Percentiles rank a stretch among this genome's conserved stretches.
Conservation (phyloP, 2,113 vertebrate species). For the Alethe castanea region DNA sequence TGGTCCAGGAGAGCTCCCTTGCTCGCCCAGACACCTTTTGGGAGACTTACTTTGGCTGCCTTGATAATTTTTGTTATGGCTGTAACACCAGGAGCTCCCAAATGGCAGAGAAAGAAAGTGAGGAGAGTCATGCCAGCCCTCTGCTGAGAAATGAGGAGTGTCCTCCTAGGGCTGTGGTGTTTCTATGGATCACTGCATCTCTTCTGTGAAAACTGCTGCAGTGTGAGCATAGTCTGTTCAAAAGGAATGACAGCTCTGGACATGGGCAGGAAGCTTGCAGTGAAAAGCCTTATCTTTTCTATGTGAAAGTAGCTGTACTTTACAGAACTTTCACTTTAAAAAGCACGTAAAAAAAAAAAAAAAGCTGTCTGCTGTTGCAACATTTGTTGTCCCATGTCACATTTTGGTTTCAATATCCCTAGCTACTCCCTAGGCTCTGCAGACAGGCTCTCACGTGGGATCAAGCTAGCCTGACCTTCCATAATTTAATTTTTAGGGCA, state of each 20-base stretch:
- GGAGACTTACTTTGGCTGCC: not conserved
- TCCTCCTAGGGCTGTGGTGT: not conserved
- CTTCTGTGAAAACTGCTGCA: not conserved
- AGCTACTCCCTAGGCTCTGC: not conserved
- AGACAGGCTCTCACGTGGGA: accelerated
- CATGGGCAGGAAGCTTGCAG: not conserved
- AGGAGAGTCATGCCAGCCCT: not conserved
- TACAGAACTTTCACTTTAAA: not conserved
- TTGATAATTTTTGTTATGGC: not conserved
- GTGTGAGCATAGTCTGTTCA: not conserved
- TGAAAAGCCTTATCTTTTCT: not conserved
- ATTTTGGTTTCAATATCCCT: not conserved
- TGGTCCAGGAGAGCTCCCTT: not conserved
- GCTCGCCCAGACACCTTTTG: not conserved
- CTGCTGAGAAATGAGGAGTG: not conserved
- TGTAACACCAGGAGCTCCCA: not conserved
- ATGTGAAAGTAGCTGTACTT: not conserved
- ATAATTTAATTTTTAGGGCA: not conserved
- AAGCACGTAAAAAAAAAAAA: not conserved
- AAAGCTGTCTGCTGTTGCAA: not conserved
- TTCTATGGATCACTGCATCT: not conserved
- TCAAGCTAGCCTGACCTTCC: not conserved
- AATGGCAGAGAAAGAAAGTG: accelerated
- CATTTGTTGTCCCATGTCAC: not conserved
- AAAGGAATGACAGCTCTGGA: not conserved